phyloP scores from a whole-genome alignment of 2,888 invertebrate species.

The Bellardia bayeri region DNA sequence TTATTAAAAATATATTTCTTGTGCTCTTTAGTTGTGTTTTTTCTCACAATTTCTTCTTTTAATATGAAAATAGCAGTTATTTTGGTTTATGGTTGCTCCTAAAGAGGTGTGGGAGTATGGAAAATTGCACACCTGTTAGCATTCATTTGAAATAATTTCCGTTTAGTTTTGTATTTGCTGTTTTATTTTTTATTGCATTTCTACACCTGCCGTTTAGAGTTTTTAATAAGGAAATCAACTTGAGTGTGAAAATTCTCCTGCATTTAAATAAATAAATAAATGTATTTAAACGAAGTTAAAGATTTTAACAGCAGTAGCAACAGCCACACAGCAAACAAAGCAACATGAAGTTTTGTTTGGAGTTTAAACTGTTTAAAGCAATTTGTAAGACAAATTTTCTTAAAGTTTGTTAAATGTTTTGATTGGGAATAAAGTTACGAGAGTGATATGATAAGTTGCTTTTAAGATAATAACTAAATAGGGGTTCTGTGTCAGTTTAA shows the following conservation, averaged over 20 bases:
- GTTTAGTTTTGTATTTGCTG: slow-evolving; percentile 24
- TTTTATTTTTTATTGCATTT: slow-evolving; percentile 30
- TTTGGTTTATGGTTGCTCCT: slow-evolving; percentile 44
- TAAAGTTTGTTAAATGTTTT: not conserved
- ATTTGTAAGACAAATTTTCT: not conserved
- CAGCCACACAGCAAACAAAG: not conserved
- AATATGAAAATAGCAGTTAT: slow-evolving; percentile 29
- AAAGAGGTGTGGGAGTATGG: slow-evolving; percentile 47
- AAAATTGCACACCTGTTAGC: slow-evolving; percentile 59
- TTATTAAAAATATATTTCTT: slow-evolving; percentile 39
- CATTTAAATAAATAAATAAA: slow-evolving; percentile 8
- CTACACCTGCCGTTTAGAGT: slow-evolving; percentile 12
- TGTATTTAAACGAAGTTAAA: slow-evolving; percentile 27
- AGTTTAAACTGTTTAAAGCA: not conserved
- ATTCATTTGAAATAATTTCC: slow-evolving; percentile 53
- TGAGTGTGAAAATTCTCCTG: slow-evolving; percentile 26
- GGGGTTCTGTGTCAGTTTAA: too few species aligned
- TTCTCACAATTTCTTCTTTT: not conserved
- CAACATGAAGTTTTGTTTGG: not conserved
- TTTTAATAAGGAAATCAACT: slow-evolving; percentile 55
- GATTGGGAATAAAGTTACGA: not conserved
- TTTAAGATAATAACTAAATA: not conserved
- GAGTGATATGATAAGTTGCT: not conserved
- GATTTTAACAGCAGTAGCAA: not conserved
- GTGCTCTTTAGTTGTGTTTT: slow-evolving; percentile 1